Evolutionary conservation across 2,888 invertebrate species (phyloP).

Genomic region (Stegophylla sp.): DNA sequence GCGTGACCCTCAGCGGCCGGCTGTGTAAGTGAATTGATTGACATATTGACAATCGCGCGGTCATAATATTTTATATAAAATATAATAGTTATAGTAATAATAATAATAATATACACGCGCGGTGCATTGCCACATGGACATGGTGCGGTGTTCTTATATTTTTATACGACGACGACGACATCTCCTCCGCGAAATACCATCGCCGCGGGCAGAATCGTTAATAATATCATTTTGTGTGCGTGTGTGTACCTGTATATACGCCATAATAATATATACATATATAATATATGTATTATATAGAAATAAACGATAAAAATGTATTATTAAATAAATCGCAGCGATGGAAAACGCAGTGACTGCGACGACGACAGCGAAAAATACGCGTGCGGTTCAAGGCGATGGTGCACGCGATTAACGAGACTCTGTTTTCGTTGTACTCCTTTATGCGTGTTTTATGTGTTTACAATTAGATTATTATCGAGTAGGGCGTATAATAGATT

Average conservation of each 20-base stretch:
- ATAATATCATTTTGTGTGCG: neutral
- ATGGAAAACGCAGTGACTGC: neutral
- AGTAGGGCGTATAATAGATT: too few relatives aligned
- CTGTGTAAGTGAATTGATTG: conserved; percentile 38
- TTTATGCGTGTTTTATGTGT: neutral
- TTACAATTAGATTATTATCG: too few relatives aligned
- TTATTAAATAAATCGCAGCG: neutral
- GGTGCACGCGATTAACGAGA: neutral
- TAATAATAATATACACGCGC: neutral
- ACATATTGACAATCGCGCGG: conserved; percentile 43
- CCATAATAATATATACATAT: neutral
- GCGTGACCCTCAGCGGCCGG: conserved; percentile 35
- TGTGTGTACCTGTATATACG: neutral
- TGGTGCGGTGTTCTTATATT: neutral
- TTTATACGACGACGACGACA: neutral
- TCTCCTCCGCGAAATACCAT: conserved; percentile 11
- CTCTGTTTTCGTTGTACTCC: neutral
- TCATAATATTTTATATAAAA: neutral
- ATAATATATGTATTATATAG: too few relatives aligned
- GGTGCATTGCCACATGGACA: neutral
- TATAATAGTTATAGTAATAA: neutral
- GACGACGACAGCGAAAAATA: neutral
- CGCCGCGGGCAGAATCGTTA: neutral
- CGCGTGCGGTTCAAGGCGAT: conserved; percentile 6
- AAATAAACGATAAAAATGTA: too few relatives aligned